phyloP scores from a whole-genome alignment of 1,140 invertebrate genomes.

The Pristionchus pacificus region DNA sequence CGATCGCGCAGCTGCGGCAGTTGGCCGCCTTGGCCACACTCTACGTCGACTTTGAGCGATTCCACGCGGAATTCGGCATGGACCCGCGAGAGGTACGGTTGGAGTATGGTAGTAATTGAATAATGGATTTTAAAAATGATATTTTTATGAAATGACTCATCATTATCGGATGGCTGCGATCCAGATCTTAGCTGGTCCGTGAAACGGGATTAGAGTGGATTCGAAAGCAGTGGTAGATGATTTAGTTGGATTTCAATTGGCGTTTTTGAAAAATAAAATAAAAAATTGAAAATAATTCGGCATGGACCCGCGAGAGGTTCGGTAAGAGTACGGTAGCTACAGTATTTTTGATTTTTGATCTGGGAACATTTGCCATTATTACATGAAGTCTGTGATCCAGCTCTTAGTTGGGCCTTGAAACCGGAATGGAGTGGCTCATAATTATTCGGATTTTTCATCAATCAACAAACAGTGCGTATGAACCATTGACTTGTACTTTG shows the following conservation, averaged over 20 bases:
- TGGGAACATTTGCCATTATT: background rate
- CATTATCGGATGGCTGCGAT: background rate
- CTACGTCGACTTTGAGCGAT: background rate
- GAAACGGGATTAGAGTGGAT: no score
- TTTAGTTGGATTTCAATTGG: no score
- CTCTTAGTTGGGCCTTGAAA: no score
- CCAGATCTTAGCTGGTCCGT: no score
- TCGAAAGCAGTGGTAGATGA: no score
- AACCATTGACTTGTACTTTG: no score
- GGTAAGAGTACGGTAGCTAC: background rate
- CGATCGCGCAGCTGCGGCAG: background rate
- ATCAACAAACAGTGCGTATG: no score
- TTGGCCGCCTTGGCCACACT: background rate
- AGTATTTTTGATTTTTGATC: background rate
- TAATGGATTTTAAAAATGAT: background rate
- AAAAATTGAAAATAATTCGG: no score
- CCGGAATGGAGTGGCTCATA: no score
- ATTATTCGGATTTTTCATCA: no score
- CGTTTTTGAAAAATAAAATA: no score
- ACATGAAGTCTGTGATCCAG: no score
- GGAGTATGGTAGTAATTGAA: background rate
- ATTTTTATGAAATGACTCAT: background rate
- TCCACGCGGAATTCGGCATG: background rate
- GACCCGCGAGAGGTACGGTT: background rate
- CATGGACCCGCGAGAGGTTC: background rate